Conservation (phyloP, 53 echinoderm and acorn worm genomes). For the Luidia sarsii region DNA sequence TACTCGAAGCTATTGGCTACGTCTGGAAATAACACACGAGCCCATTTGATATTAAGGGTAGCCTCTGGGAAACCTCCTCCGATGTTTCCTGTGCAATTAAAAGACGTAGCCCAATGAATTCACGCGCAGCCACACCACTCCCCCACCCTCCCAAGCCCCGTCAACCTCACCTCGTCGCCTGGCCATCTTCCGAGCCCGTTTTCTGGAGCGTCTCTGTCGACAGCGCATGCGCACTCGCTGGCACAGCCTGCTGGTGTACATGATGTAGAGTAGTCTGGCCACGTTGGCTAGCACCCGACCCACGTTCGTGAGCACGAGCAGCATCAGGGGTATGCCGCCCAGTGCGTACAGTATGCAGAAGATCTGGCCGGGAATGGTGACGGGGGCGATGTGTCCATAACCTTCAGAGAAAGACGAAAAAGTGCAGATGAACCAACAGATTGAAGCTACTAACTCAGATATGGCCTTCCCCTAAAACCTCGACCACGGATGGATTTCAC, state of each 20-base stretch:
- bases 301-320: constrained; percentile 96
- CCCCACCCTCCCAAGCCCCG: too few relatives aligned
- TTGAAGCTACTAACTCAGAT: too few relatives aligned
- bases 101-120: too few relatives aligned
- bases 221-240: constrained; percentile 69
- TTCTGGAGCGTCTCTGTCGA: constrained; percentile 58
- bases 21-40: too few relatives aligned
- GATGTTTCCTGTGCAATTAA: too few relatives aligned
- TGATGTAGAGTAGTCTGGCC: constrained; percentile 88
- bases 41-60: too few relatives aligned
- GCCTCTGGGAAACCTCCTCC: too few relatives aligned
- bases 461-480: too few relatives aligned
- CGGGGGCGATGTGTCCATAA: constrained; percentile 95
- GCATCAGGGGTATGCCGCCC: constrained; percentile 93
- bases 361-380: constrained; percentile 76
- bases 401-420: constrained; percentile 60
- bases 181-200: constrained; percentile 40
- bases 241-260: constrained; percentile 91
- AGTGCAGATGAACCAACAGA: background rate
- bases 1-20: too few relatives aligned
- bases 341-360: constrained; percentile 94
- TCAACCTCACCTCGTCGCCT: constrained; percentile 20
- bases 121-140: too few relatives aligned
- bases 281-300: constrained; percentile 95
- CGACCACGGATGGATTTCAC: too few relatives aligned